Conservation (phyloP, 2,888 invertebrate species). For the Drosophila borborema region DNA sequence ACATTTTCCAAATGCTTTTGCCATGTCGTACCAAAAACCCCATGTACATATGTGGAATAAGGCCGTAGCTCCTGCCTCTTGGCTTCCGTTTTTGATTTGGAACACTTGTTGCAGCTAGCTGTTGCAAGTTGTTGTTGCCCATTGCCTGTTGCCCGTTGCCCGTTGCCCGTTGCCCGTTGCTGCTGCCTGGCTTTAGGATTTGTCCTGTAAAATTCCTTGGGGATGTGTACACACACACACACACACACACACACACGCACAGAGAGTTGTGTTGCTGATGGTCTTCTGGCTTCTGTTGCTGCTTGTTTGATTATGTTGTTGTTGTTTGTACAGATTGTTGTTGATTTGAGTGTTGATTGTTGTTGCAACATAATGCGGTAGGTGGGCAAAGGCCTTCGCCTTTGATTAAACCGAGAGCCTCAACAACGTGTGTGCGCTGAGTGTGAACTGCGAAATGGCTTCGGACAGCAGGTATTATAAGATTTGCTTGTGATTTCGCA, state of each 20-base stretch:
- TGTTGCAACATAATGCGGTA: constrained; percentile 67
- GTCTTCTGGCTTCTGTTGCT: constrained; percentile 44
- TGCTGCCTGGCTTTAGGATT: constrained; percentile 52
- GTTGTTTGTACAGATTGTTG: constrained; percentile 77
- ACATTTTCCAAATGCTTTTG: constrained; percentile 82
- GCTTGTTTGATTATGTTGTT: constrained; percentile 70
- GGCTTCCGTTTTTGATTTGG: constrained; percentile 74
- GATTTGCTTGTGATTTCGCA: background rate
- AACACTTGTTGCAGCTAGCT: constrained; percentile 63
- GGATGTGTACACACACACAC: constrained; percentile 58
- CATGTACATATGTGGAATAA: constrained; percentile 76
- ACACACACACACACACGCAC: background rate
- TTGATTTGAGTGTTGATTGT: constrained; percentile 78
- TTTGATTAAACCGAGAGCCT: constrained; percentile 55
- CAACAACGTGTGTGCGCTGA: background rate
- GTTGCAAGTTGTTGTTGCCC: constrained; percentile 26
- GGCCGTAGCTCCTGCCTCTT: constrained; percentile 37
- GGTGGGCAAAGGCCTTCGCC: constrained; percentile 52
- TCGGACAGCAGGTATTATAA: constrained; percentile 4
- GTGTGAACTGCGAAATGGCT: constrained; percentile 15
- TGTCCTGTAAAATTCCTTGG: constrained; percentile 74
- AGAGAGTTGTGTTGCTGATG: constrained; percentile 17
- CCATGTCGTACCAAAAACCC: constrained; percentile 79
- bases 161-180: background rate
- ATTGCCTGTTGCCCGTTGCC: constrained; percentile 4